Base-by-base conservation (phyloP, 2,888 invertebrate species). In the Bibio marci region DNA sequence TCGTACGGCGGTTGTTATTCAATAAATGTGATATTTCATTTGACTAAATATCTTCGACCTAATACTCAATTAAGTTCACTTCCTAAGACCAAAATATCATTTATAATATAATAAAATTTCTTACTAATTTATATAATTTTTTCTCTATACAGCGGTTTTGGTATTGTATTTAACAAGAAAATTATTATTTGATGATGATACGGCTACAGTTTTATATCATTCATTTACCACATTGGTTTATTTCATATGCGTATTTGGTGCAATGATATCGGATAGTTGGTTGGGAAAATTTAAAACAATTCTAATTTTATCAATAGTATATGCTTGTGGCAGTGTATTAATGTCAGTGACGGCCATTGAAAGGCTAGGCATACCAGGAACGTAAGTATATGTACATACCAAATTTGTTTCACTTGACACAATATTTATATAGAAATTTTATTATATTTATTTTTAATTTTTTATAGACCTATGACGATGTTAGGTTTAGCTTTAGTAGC, bases 191-290 rank as follows among this genome's bases (percentile, higher is more conserved):
- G 57, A 62, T 14, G 76, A 80, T 50, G 71, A 81, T 47, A 69
- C 71, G 1, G 75, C 94, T 1, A 92, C 87, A 1, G 73, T 88
- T 39, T 70, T 91, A 41, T 97, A 83, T 62, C 97, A 97, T 58
- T 63, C 73, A 3, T 95, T 92, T 60, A 76, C 78, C 2, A 83
- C 86, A 76, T 66, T 92, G 49, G 86, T 85, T 10, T 97, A 91
- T 61, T 82, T 88, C 61, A 83, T 83, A 46, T 91, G 92, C 0
- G 49, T 92, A 3, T 86, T 65, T 79, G 97, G 97, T 3, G 95
- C 95, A 19, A 82, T 95, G 53, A 62, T 97, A 30, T 91, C 97
- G 0, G 97, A 97, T 60, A 86, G 90, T 42, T 79, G 74, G 65
- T 66, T 88, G 15, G 91, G 91, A 42, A 80, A 86, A 64, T 92